These are phyloP conservation scores for Candidula unifasciata DNA, from an alignment of 2,888 invertebrate species.

Conservation along the genomic window DNA sequence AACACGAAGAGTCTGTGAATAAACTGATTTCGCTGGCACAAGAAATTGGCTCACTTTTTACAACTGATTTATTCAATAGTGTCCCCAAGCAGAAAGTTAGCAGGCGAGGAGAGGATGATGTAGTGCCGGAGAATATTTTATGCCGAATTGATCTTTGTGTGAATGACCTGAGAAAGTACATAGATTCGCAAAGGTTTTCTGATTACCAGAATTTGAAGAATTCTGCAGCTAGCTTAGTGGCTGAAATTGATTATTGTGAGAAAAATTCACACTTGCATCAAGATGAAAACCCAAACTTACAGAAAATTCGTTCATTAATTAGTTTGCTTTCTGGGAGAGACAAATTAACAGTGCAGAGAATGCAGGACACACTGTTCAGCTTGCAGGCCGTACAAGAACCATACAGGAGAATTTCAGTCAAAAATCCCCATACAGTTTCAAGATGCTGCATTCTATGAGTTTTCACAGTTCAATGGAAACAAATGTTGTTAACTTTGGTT, in stretches of 20 bases:
- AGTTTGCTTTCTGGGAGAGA: not conserved
- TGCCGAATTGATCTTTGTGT: not conserved
- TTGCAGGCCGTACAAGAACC: not conserved
- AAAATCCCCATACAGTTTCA: not conserved
- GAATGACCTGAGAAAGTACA: not conserved
- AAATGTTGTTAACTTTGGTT: too few relatives aligned
- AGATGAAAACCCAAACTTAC: not conserved
- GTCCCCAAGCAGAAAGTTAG: not conserved
- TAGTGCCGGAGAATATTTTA: not conserved
- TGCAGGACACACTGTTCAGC: not conserved
- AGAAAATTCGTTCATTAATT: not conserved
- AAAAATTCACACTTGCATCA: not conserved
- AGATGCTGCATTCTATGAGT: not conserved
- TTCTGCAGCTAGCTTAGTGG: constrained; percentile 13
- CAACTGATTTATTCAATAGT: not conserved
- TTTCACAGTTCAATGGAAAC: too few relatives aligned
- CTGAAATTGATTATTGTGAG: not conserved
- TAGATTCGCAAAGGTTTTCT: constrained; percentile 7
- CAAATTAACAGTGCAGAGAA: not conserved
- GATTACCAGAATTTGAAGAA: constrained; percentile 28
- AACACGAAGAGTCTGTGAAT: not conserved
- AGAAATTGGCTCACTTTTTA: not conserved
- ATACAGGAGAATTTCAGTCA: not conserved
- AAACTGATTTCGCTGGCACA: not conserved
- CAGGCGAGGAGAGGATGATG: not conserved